phyloP scores from a whole-genome alignment of 2,888 invertebrate genomes.

The Phorcus lineatus region DNA sequence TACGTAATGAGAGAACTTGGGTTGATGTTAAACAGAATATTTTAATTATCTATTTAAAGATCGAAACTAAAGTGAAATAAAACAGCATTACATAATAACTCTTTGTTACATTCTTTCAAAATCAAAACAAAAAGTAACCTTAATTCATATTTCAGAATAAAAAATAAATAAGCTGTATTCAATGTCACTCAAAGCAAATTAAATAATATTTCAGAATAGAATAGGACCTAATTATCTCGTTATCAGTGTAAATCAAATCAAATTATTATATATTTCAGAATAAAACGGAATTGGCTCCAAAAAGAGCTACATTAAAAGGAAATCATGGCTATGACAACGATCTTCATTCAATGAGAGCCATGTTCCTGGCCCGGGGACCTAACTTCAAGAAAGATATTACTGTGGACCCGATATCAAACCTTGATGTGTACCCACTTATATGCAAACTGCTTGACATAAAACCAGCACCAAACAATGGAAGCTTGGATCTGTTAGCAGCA shows the following conservation, averaged over 20 bases:
- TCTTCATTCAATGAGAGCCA: conserved; percentile 69
- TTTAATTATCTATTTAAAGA: no score
- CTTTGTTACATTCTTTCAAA: no score
- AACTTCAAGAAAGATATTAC: conserved; percentile 77
- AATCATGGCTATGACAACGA: conserved; percentile 82
- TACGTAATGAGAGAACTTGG: no score
- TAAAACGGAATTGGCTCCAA: neutral
- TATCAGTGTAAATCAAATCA: neutral
- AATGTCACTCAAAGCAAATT: no score
- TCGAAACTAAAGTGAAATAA: neutral
- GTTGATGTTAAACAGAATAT: no score
- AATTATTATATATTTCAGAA: neutral
- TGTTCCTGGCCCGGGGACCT: conserved; percentile 77
- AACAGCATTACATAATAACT: no score
- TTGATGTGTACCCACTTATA: conserved; percentile 83
- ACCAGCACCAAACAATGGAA: conserved; percentile 76
- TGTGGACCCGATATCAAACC: conserved; percentile 79
- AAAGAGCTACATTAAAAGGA: conserved; percentile 41
- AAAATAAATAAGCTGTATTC: no score
- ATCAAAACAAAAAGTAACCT: no score
- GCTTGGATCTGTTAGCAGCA: conserved; percentile 33
- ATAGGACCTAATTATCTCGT: neutral
- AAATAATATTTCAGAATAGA: no score
- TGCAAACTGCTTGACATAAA: conserved; percentile 79
- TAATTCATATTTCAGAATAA: no score